These are phyloP conservation scores for Myripristis murdjan DNA, from an alignment of 2,797 vertebrate species.

Conservation along the genomic window DNA sequence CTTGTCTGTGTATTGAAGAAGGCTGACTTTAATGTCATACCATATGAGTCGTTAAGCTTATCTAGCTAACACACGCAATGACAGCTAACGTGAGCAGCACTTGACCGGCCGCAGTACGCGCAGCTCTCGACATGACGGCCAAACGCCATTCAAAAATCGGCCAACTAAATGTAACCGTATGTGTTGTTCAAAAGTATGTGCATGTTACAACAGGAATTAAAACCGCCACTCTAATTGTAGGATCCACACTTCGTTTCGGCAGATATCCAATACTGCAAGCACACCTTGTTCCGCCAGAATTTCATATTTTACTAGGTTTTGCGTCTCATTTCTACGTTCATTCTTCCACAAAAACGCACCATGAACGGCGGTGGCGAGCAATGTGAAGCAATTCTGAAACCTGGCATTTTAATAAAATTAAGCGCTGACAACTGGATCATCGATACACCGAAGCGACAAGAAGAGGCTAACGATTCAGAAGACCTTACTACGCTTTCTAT, in stretches of 20 bases:
- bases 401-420: background rate
- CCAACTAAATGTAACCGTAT: no score
- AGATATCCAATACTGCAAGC: background rate
- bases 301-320: background rate
- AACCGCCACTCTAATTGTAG: no score
- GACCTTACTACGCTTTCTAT: fast-evolving
- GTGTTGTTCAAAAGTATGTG: background rate
- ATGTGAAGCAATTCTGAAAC: no score
- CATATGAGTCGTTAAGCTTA: no score
- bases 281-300: background rate
- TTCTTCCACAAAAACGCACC: background rate
- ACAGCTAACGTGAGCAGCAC: background rate
- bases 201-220: no score
- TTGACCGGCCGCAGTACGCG: background rate
- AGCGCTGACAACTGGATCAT: fast-evolving
- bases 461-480: background rate
- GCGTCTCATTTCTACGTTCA: background rate
- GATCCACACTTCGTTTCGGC: no score
- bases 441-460: background rate
- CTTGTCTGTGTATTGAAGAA: background rate
- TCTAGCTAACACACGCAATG: background rate
- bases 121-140: no score
- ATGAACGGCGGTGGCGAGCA: no score
- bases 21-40: no score
- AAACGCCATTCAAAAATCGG: no score